These are phyloP conservation scores for Zaprionus lachaisei DNA, from an alignment of 1,140 invertebrate genomes.

Conservation along the genomic window DNA sequence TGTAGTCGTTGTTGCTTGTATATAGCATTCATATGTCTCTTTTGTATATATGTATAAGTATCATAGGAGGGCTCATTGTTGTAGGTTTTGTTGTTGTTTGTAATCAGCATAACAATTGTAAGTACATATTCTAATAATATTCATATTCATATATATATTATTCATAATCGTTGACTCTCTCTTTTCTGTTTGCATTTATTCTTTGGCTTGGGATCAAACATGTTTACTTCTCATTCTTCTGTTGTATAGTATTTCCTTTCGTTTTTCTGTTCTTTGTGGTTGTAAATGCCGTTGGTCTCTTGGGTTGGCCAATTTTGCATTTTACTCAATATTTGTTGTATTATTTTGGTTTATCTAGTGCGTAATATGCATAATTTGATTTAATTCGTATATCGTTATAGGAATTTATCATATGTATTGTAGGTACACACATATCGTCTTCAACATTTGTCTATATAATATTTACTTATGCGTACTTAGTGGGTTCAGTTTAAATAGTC, in stretches of 20 bases:
- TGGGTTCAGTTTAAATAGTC: constrained; percentile 13
- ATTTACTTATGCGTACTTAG: constrained; percentile 37
- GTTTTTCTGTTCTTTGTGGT: constrained; percentile 28
- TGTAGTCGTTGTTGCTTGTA: constrained; percentile 55
- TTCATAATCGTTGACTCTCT: constrained; percentile 7
- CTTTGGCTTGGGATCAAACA: constrained; percentile 53
- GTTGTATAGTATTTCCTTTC: constrained; percentile 23
- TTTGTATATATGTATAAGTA: constrained; percentile 42
- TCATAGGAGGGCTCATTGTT: constrained; percentile 41
- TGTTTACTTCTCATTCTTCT: constrained; percentile 23
- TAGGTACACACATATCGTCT: constrained; percentile 68
- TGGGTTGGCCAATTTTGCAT: constrained; percentile 67
- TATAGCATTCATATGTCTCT: constrained; percentile 67
- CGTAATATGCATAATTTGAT: constrained; percentile 66
- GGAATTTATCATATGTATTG: constrained; percentile 67
- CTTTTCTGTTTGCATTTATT: constrained; percentile 4
- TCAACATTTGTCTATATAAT: constrained; percentile 52
- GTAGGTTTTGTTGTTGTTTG: constrained; percentile 23
- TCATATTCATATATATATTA: constrained; percentile 12
- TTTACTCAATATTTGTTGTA: constrained; percentile 20
- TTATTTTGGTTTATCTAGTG: constrained; percentile 50
- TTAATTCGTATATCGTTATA: constrained; percentile 49
- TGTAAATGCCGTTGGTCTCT: constrained; percentile 72
- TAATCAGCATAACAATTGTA: constrained; percentile 38
- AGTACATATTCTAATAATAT: constrained; percentile 11